Evolutionary conservation across 92 coral and sea anemone genomes (phyloP), one percentile per base, ranked within the genome.

Genomic region (Meandrina meandrites): DNA sequence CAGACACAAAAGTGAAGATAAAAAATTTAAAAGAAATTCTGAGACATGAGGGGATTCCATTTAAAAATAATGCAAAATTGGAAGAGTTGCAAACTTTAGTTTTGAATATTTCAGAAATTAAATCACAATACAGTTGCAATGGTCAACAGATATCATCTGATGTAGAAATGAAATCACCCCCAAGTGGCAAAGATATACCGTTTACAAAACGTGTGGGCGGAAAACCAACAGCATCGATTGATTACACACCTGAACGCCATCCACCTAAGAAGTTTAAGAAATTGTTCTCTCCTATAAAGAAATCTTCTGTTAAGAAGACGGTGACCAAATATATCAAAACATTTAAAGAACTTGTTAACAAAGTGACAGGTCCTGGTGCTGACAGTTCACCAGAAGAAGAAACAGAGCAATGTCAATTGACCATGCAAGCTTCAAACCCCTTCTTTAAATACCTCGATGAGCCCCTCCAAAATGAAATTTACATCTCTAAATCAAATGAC

Each of bases 11-110:
- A 60, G 34, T 85, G 11, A 85, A 85, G 66, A 85, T 76, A 0
- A 58, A 85, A 22, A 76, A 85, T 85, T 77, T 85, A 27, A 85
- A 76, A 77, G 88, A 58, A 76, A 77, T 85, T 40, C 57, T 85
- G 15, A 85, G 58, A 21, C 77, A 85, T 42, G 76, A 85, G 28
- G 45, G 4, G 4, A 37, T 85, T 42, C 76, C 88, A 17, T 85
- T 85, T 40, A 74, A 58, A 85, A 36, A 27, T 16, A 85, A 19
- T 83, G 48, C 87, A 18, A 30, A 45, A 51, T 34, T 83, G 17
- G 87, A 83, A 0, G 87, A 83, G 8, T 53, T 83, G 37, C 72
- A 72, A 53, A 37, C 69, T 51, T 21, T 85, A 57, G 88, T 85
- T 57, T 28, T 85, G 12, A 85, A 85, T 21, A 85, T n/a, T 10